Conservation (phyloP, 2,888 invertebrate genomes). For the Vannuccia rotundouncinata region DNA sequence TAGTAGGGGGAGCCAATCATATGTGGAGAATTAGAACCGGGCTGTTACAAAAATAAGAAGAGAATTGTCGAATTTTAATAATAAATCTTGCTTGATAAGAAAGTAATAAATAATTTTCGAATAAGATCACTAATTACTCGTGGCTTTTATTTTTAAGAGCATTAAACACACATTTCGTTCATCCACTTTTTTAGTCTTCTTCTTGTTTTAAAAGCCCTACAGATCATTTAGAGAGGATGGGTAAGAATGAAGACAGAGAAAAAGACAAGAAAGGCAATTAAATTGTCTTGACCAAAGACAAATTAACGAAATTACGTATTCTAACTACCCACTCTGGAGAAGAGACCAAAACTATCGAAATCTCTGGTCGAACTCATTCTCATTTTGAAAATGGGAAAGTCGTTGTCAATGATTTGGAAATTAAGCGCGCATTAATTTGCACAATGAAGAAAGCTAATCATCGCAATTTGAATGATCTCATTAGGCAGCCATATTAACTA, state of each 20-base stretch:
- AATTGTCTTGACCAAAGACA: neutral
- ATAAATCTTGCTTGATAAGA: too few species aligned
- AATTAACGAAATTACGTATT: slow-evolving; percentile 7
- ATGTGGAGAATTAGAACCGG: too few species aligned
- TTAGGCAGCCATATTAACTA: neutral
- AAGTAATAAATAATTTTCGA: too few species aligned
- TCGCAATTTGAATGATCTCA: slow-evolving; percentile 15
- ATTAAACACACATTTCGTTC: too few species aligned
- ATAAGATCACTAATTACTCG: too few species aligned
- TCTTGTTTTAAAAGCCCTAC: too few species aligned
- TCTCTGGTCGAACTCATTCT: neutral
- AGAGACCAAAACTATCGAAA: neutral
- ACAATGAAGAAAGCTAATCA: slow-evolving; percentile 19
- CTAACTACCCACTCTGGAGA: neutral
- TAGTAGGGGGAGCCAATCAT: too few species aligned
- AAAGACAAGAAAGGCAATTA: neutral
- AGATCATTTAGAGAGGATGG: too few species aligned
- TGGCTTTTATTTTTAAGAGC: too few species aligned
- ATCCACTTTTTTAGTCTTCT: too few species aligned
- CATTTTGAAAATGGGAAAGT: neutral
- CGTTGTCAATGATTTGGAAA: neutral
- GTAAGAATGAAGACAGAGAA: neutral
- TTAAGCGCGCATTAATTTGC: slow-evolving; percentile 1
- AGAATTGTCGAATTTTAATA: neutral
- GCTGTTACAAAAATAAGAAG: too few species aligned